phyloP scores from a whole-genome alignment of 2,797 vertebrate genomes.

The Chelon auratus region DNA sequence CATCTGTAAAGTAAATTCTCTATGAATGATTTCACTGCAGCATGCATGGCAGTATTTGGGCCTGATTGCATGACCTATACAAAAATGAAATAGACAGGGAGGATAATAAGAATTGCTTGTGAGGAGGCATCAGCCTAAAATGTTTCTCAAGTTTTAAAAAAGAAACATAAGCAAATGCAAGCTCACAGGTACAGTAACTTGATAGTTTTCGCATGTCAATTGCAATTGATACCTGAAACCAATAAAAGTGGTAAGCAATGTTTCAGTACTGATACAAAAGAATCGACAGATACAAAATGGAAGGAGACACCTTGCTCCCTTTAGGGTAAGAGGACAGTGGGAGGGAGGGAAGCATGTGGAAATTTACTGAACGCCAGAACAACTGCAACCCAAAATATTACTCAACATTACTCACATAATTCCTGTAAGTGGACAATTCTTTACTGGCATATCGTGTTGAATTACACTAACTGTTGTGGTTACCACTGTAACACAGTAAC shows the following conservation, averaged over 20 bases:
- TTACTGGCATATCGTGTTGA: constrained; percentile 28
- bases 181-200: constrained; percentile 28
- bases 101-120: constrained; percentile 4
- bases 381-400: constrained; percentile 53
- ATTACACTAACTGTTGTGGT: constrained; percentile 19
- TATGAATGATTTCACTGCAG: background rate
- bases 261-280: constrained; percentile 56
- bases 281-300: constrained; percentile 42
- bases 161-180: constrained; percentile 39
- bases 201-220: constrained; percentile 50
- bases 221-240: constrained; percentile 55
- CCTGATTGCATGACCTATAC: constrained; percentile 4
- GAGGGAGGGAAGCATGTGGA: constrained; percentile 55
- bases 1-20: constrained; percentile 14
- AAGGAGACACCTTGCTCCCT: constrained; percentile 70
- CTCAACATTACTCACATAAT: constrained; percentile 59
- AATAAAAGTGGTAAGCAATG: constrained; percentile 57
- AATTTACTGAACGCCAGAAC: constrained; percentile 65
- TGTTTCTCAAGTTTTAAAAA: constrained; percentile 20
- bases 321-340: constrained; percentile 42
- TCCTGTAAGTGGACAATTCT: constrained; percentile 34
- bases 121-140: constrained; percentile 2
- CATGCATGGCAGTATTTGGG: constrained; percentile 6
- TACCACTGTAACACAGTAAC: constrained; percentile 7
- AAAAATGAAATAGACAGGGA: background rate